Conservation (phyloP, 2,888 invertebrate genomes). For the Sussaba pulchella region DNA sequence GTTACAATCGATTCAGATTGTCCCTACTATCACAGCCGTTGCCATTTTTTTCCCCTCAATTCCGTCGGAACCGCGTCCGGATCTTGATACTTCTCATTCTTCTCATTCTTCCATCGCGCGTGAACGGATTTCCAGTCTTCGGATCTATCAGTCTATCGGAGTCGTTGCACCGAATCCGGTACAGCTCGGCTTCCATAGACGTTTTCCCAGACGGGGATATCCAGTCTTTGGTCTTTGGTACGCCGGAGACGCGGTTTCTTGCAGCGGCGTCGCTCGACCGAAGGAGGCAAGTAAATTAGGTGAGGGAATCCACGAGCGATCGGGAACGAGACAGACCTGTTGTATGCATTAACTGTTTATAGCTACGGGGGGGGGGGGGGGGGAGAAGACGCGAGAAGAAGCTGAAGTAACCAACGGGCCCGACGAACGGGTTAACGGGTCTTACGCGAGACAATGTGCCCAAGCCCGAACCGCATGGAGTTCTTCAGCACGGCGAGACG, state of each 20-base stretch:
- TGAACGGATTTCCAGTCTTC: conserved; percentile 41
- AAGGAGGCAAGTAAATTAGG: conserved; percentile 48
- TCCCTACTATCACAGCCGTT: neutral
- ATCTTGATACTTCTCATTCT: conserved; percentile 10
- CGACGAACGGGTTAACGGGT: conserved; percentile 73
- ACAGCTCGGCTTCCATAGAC: conserved; percentile 18
- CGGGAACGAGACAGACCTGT: neutral
- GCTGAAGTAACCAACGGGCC: conserved; percentile 51
- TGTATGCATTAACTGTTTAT: neutral
- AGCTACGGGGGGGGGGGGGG: neutral
- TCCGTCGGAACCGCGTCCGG: too few species aligned
- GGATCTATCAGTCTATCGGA: conserved; percentile 46
- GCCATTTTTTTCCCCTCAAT: conserved; percentile 30
- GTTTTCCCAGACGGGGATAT: neutral
- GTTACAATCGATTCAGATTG: conserved; percentile 20
- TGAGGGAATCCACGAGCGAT: conserved; percentile 33
- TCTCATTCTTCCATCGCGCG: conserved; percentile 31
- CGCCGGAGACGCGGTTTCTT: conserved; percentile 31
- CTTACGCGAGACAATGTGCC: conserved; percentile 71
- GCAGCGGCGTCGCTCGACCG: conserved; percentile 28
- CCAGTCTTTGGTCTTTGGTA: conserved; percentile 16
- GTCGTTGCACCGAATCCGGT: conserved; percentile 61
- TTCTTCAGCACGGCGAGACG: conserved; percentile 50
- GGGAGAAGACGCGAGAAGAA: conserved; percentile 53
- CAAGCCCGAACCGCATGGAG: conserved; percentile 27